phyloP scores from a whole-genome alignment of 2,888 invertebrate species.

The Leistus spinibarbis region DNA sequence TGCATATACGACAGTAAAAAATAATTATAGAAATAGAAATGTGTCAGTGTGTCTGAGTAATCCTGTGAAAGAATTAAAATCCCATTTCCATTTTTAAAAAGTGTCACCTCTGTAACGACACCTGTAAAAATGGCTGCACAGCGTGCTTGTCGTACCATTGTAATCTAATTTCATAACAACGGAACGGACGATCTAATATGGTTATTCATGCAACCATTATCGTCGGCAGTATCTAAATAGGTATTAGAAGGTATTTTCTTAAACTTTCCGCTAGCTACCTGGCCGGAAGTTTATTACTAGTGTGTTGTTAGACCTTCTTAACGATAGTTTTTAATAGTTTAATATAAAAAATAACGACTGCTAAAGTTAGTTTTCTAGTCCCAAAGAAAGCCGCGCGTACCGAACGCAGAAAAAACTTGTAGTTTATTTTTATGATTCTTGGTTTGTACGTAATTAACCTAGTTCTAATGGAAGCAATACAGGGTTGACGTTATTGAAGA shows the following conservation, averaged over 20 bases:
- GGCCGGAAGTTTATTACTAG: background rate
- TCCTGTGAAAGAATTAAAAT: background rate
- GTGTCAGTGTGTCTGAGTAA: too few relatives aligned
- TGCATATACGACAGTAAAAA: too few relatives aligned
- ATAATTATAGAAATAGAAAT: too few relatives aligned
- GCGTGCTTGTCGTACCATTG: background rate
- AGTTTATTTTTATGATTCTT: background rate
- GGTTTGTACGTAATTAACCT: background rate
- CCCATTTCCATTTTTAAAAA: background rate
- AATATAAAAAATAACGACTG: background rate
- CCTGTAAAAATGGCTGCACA: background rate
- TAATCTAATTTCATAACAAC: constrained; percentile 4
- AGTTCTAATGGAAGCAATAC: background rate
- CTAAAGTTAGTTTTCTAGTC: background rate
- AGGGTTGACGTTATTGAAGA: background rate
- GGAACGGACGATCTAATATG: too few relatives aligned
- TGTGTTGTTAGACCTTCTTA: background rate
- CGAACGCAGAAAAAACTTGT: background rate
- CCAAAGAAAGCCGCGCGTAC: background rate
- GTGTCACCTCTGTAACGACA: background rate
- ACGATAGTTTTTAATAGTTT: background rate
- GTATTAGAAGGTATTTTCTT: background rate
- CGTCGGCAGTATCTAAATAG: too few relatives aligned
- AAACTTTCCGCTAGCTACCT: background rate
- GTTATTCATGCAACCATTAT: too few relatives aligned